Conservation (phyloP, 2,888 invertebrate genomes). For the Metallyticus violacea region DNA sequence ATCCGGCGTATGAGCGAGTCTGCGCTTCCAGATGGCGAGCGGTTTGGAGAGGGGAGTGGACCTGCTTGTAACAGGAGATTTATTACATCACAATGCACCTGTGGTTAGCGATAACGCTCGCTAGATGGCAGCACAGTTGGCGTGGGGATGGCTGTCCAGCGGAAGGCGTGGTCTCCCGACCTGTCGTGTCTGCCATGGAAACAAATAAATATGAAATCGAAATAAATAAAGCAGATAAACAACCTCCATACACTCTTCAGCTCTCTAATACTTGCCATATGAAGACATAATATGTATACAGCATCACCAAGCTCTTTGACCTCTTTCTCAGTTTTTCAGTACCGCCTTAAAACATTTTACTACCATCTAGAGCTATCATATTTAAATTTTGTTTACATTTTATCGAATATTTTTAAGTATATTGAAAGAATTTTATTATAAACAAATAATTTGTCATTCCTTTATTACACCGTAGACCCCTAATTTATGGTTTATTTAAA, state of each 20-base stretch:
- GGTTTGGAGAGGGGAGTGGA: not conserved
- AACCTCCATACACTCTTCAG: not conserved
- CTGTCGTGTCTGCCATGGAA: not conserved
- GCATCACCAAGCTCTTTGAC: too few species aligned
- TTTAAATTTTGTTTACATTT: too few species aligned
- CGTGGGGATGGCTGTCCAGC: not conserved
- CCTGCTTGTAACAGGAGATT: constrained; percentile 4
- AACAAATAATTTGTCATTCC: too few species aligned
- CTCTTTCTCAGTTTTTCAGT: too few species aligned
- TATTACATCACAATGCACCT: constrained; percentile 17
- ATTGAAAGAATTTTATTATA: too few species aligned
- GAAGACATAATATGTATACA: not conserved
- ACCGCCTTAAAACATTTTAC: too few species aligned
- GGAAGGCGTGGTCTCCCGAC: not conserved
- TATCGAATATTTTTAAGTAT: too few species aligned
- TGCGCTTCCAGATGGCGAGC: not conserved
- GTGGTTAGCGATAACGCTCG: constrained; percentile 12
- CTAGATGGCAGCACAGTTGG: constrained; percentile 10
- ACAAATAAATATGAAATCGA: not conserved
- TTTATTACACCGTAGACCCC: too few species aligned
- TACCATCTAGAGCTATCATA: too few species aligned
- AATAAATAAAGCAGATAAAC: not conserved
- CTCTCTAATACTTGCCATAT: not conserved
- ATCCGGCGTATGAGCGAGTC: not conserved
- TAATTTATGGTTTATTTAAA: too few species aligned